Evolutionary conservation across 2,888 invertebrate genomes (phyloP).

Genomic region (Stenotaenia linearis): DNA sequence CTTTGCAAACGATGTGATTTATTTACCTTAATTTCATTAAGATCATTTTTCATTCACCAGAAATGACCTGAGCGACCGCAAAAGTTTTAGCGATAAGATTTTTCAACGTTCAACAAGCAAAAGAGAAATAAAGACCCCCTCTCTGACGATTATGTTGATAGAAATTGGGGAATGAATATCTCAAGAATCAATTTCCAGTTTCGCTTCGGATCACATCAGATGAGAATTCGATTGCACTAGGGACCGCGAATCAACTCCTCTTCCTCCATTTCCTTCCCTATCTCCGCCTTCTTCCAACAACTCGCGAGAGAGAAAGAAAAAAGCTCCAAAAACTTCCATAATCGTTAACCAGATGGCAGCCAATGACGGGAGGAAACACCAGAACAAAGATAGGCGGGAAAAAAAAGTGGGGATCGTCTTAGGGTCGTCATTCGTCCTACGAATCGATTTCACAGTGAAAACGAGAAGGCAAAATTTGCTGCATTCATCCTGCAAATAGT

Average conservation of each 20-base stretch:
- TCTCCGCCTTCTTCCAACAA: neutral
- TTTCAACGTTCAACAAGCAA: conserved; percentile 4
- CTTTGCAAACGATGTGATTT: conserved; percentile 27
- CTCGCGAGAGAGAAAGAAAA: neutral
- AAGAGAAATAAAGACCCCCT: neutral
- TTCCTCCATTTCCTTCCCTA: neutral
- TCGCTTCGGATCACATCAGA: conserved; percentile 13
- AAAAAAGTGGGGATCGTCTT: neutral
- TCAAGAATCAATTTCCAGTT: conserved; percentile 16
- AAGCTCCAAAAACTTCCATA: conserved; percentile 22
- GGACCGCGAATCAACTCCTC: conserved; percentile 11
- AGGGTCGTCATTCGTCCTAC: neutral
- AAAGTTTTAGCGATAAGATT: neutral
- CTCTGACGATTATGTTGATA: conserved; percentile 11
- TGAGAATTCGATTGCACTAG: conserved; percentile 30
- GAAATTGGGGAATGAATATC: conserved; percentile 23
- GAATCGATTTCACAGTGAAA: neutral
- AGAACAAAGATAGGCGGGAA: neutral
- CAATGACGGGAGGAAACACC: conserved; percentile 21
- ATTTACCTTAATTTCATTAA: conserved; percentile 33
- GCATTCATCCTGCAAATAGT: neutral
- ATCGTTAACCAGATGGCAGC: conserved; percentile 32
- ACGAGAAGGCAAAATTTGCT: neutral
- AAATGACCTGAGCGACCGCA: conserved; percentile 29
- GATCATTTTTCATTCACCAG: conserved; percentile 31